A percentile compares a stretch with the other conserved stretches of the same genome.
Conservation (phyloP, 1,140 invertebrate species). For the Sinonovacula constricta region DNA sequence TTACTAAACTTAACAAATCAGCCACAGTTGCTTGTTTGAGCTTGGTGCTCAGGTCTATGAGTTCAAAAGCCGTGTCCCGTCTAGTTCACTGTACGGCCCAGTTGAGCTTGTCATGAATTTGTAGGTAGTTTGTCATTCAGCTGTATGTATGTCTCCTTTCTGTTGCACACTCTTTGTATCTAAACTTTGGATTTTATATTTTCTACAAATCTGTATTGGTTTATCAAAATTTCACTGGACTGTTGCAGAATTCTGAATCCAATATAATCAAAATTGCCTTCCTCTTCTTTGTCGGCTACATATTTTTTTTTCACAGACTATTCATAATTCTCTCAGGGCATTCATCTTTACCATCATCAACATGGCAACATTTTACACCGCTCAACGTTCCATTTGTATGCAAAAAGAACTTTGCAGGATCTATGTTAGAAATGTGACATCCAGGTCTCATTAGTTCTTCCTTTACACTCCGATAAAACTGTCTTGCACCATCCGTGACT, state of each 20-base stretch:
- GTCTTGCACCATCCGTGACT: slow-evolving; percentile 39
- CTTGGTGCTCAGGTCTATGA: no score
- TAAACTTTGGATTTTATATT: slow-evolving; percentile 8
- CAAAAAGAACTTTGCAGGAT: slow-evolving; percentile 38
- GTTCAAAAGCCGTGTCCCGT: slow-evolving; percentile 36
- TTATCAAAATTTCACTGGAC: slow-evolving; percentile 1
- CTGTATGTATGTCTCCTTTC: slow-evolving; percentile 15
- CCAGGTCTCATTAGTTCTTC: slow-evolving; percentile 19
- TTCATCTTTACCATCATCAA: slow-evolving; percentile 35
- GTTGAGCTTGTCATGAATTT: slow-evolving; percentile 31
- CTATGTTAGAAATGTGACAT: slow-evolving; percentile 24
- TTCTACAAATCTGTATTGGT: slow-evolving; percentile 17
- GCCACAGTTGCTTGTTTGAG: slow-evolving; percentile 7
- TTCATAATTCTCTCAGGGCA: slow-evolving; percentile 29
- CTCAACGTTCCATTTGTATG: slow-evolving; percentile 32
- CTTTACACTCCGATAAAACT: no score
- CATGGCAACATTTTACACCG: slow-evolving; percentile 32
- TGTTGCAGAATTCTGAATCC: slow-evolving; percentile 9
- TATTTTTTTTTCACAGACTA: slow-evolving; percentile 27
- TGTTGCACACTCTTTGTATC: no score
- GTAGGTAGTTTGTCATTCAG: slow-evolving; percentile 10
- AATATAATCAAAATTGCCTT: slow-evolving; percentile 23
- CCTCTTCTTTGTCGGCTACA: slow-evolving; percentile 28
- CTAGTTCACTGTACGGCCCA: slow-evolving; percentile 34
- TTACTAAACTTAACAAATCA: slow-evolving; percentile 18